Conservation (phyloP, 2,113 vertebrate genomes). For the Gyps fulvus region DNA sequence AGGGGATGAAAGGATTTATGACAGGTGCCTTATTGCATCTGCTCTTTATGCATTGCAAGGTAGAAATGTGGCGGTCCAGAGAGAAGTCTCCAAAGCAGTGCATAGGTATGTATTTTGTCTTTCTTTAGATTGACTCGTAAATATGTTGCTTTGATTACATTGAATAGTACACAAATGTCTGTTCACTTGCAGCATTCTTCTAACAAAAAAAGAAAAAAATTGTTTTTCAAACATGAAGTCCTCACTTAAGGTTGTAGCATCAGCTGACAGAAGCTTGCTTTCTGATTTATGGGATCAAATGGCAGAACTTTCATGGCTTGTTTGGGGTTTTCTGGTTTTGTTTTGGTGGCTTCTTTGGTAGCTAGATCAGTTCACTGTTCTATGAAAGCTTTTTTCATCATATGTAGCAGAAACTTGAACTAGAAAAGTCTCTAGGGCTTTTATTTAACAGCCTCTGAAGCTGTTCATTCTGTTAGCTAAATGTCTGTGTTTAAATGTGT, state of each 20-base stretch:
- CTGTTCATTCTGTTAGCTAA: not conserved
- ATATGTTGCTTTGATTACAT: not conserved
- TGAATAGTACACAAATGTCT: not conserved
- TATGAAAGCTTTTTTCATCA: not conserved
- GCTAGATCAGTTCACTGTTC: not conserved
- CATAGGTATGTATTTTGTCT: constrained; percentile 80
- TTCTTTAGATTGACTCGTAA: not conserved
- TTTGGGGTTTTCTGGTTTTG: not conserved
- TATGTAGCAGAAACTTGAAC: not conserved
- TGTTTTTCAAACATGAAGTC: not conserved
- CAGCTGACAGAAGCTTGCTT: not conserved
- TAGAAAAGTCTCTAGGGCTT: not conserved
- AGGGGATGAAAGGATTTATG: constrained; percentile 64
- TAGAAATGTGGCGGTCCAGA: constrained; percentile 76
- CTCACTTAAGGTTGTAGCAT: not conserved
- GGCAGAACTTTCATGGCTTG: not conserved
- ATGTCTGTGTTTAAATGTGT: not conserved
- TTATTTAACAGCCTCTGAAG: not conserved
- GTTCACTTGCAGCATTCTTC: not conserved
- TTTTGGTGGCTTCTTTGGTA: not conserved
- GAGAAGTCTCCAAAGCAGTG: constrained; percentile 84
- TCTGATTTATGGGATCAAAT: not conserved
- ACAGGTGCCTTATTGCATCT: constrained; percentile 84
- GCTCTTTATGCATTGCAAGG: constrained; percentile 85
- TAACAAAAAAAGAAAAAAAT: not conserved